Evolutionary conservation across 2,113 vertebrate species (phyloP).

Genomic region (Thinocorus orbignyianus): DNA sequence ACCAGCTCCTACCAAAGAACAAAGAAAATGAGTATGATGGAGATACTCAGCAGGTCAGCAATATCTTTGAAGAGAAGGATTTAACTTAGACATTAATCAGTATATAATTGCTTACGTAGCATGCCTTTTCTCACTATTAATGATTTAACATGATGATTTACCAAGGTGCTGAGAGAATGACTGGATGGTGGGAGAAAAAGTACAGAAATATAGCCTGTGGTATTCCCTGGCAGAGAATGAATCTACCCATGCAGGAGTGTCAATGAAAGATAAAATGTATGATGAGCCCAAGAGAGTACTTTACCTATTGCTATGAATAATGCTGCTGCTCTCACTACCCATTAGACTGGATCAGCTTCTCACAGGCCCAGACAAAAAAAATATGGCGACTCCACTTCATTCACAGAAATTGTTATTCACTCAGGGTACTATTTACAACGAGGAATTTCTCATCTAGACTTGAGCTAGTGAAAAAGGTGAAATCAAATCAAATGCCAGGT

Average conservation of each 20-base stretch:
- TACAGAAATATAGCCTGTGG: slow-evolving; percentile 59
- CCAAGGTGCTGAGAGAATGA: slow-evolving; percentile 27
- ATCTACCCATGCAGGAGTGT: slow-evolving; percentile 47
- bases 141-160: slow-evolving; percentile 58
- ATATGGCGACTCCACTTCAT: not conserved
- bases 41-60: slow-evolving; percentile 45
- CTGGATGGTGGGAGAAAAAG: slow-evolving; percentile 13
- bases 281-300: slow-evolving; percentile 40
- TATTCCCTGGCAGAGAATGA: slow-evolving; percentile 50
- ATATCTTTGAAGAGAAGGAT: slow-evolving; percentile 19
- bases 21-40: slow-evolving; percentile 30
- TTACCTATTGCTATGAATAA: slow-evolving; percentile 55
- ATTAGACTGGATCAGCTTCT: slow-evolving; percentile 16
- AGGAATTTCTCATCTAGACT: not conserved
- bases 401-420: slow-evolving; percentile 2
- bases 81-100: slow-evolving; percentile 60
- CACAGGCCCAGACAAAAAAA: slow-evolving; percentile 15
- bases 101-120: slow-evolving; percentile 60
- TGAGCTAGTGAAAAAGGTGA: not conserved
- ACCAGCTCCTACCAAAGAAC: slow-evolving; percentile 5
- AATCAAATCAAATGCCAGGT: not conserved
- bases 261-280: slow-evolving; percentile 62
- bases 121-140: slow-evolving; percentile 52
- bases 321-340: not conserved
- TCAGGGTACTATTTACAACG: not conserved